phyloP scores from a whole-genome alignment of 2,797 vertebrate genomes.

The Spea hammondii region DNA sequence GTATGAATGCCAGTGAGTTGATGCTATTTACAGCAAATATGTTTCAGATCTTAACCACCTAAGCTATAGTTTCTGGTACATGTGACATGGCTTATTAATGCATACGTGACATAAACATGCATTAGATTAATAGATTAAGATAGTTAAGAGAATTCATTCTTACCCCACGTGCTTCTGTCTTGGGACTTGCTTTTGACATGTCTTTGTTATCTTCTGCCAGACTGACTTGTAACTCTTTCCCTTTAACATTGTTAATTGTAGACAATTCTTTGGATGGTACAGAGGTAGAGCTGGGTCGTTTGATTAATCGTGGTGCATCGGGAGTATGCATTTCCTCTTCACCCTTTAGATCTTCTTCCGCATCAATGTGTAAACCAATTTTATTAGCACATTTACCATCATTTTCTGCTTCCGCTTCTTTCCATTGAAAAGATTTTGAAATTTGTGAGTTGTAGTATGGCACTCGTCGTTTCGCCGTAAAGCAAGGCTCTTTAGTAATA shows the following conservation, averaged over 20 bases:
- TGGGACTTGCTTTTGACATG: constrained; percentile 47
- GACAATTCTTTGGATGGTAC: constrained; percentile 56
- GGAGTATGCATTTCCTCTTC: constrained; percentile 58
- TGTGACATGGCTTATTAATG: too few species aligned
- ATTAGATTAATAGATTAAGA: too few species aligned
- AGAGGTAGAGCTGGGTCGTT: constrained; percentile 55
- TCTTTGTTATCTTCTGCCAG: constrained; percentile 42
- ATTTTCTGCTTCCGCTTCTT: constrained; percentile 55
- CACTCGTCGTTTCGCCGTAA: constrained; percentile 78
- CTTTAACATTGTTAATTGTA: constrained; percentile 47
- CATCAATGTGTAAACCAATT: constrained; percentile 33
- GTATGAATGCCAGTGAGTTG: too few species aligned
- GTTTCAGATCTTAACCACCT: too few species aligned
- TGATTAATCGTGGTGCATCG: constrained; percentile 60
- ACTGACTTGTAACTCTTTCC: constrained; percentile 38
- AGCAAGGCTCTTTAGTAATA: constrained; percentile 76
- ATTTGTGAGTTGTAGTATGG: constrained; percentile 71
- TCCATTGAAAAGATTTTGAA: constrained; percentile 74
- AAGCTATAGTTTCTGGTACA: too few species aligned
- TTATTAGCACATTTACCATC: not conserved
- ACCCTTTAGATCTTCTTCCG: constrained; percentile 52
- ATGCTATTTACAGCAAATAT: too few species aligned
- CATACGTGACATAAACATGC: too few species aligned
- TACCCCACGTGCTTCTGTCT: constrained; percentile 49
- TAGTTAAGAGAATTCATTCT: not conserved